Base-by-base conservation (phyloP, 2,113 vertebrate species). In the Mus pahari region DNA sequence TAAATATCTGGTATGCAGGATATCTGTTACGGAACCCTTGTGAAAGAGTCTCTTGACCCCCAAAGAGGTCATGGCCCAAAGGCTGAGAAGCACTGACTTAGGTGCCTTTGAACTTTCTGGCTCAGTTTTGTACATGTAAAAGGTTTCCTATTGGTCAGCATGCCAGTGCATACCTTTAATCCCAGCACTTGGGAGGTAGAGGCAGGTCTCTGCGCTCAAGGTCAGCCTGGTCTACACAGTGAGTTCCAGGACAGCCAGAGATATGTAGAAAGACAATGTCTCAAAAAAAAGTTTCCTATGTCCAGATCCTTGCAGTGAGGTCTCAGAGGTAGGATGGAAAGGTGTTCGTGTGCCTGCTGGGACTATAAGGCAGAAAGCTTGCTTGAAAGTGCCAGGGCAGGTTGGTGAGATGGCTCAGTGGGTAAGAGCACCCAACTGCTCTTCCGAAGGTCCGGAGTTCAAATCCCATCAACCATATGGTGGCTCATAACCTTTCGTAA, bases 331-430 rank as follows among this genome's bases (percentile, higher is more conserved):
- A 20, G 60, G 36, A 3, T 4, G 2, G 5, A 0, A 3, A 39
- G 50, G 24, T 24, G 4, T 48, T 5, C 5, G 0, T 1, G 3
- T 13, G 17, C n/a, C 20, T 14, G 11, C n/a, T 6, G 11, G 64
- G 39, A 42, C 58, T 16, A 4, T 9, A 22, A 7, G 50, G 16
- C 10, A 48, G 58, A 39, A 64, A 50, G 16, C 2, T 0, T 13
- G 11, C 88, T 17, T 22, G 0, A 1, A 7, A 0, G 17, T 4
- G 12, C 3, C 58, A 2, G 17, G 11, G 14, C n/a, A 48, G n/a
- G n/a, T n/a, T n/a, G n/a, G n/a, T n/a, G n/a, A n/a, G n/a, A n/a
- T n/a, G n/a, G n/a, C n/a, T n/a, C n/a, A n/a, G n/a, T n/a, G n/a
- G n/a, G n/a, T n/a, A n/a, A n/a, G n/a, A n/a, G n/a, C n/a, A n/a